Evolutionary conservation across 2,888 invertebrate genomes (phyloP).

Genomic region (Drosophila siamana): DNA sequence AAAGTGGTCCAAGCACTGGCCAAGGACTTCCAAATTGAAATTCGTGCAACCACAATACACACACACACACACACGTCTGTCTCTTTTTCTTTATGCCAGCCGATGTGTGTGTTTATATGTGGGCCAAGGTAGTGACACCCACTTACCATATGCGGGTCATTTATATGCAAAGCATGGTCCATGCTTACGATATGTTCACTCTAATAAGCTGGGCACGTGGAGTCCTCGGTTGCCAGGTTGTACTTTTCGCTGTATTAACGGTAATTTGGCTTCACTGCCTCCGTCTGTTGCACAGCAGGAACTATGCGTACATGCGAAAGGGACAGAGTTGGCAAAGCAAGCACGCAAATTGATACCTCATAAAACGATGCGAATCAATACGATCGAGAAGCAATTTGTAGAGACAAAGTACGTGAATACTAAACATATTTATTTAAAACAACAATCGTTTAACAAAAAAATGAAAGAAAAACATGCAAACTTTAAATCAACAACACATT

Average conservation of each 20-base stretch:
- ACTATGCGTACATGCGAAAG: not conserved
- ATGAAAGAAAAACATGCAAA: no score
- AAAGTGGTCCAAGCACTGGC: slow-evolving; percentile 55
- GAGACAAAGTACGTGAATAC: no score
- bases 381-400: not conserved
- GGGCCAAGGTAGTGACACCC: slow-evolving; percentile 54
- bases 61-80: slow-evolving; percentile 1
- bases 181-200: slow-evolving; percentile 62
- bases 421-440: not conserved
- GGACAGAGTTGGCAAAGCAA: not conserved
- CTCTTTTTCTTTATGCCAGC: not conserved
- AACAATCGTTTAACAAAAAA: not conserved
- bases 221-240: slow-evolving; percentile 47
- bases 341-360: not conserved
- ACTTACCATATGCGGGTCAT: slow-evolving; percentile 64
- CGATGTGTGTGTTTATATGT: slow-evolving; percentile 33
- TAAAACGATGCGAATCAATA: not conserved
- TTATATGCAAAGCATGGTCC: slow-evolving; percentile 77
- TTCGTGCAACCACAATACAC: slow-evolving; percentile 32
- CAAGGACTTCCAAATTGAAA: slow-evolving; percentile 57
- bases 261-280: slow-evolving; percentile 44
- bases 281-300: slow-evolving; percentile 18
- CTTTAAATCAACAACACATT: no score
- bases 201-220: slow-evolving; percentile 69
- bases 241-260: slow-evolving; percentile 47